Evolutionary conservation across 2,113 vertebrate genomes (phyloP).

Genomic region (Bucco capensis): DNA sequence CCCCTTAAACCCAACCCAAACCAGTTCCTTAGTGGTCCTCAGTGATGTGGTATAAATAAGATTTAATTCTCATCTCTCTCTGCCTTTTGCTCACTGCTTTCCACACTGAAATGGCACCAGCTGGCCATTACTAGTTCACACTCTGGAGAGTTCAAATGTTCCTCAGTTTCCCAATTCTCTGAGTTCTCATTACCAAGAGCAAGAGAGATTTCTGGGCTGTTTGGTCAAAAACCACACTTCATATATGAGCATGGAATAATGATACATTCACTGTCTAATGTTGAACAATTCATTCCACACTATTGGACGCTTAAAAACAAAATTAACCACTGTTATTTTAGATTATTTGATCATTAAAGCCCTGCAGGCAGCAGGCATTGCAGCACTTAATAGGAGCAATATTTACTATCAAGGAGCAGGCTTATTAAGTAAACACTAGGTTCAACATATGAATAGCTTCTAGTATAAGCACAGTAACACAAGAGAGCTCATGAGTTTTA

Average conservation of each 20-base stretch:
- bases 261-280: background rate
- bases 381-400: slow-evolving; percentile 5
- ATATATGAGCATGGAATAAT: background rate
- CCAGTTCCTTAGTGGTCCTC: background rate
- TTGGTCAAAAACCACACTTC: slow-evolving; percentile 3
- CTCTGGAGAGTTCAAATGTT: slow-evolving; percentile 28
- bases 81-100: slow-evolving; percentile 15
- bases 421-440: background rate
- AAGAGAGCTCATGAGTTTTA: background rate
- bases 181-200: background rate
- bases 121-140: slow-evolving; percentile 32
- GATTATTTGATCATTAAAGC: background rate
- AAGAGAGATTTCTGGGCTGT: background rate
- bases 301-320: background rate
- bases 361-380: background rate
- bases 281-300: background rate
- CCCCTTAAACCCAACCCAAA: slow-evolving; percentile 17
- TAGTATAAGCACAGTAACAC: background rate
- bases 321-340: background rate
- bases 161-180: background rate
- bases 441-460: background rate
- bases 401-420: background rate
- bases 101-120: slow-evolving; percentile 25
- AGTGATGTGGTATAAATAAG: background rate
- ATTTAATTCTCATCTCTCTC: background rate